Conservation (phyloP, 2,888 invertebrate species). For the Slavum lentiscoides region DNA sequence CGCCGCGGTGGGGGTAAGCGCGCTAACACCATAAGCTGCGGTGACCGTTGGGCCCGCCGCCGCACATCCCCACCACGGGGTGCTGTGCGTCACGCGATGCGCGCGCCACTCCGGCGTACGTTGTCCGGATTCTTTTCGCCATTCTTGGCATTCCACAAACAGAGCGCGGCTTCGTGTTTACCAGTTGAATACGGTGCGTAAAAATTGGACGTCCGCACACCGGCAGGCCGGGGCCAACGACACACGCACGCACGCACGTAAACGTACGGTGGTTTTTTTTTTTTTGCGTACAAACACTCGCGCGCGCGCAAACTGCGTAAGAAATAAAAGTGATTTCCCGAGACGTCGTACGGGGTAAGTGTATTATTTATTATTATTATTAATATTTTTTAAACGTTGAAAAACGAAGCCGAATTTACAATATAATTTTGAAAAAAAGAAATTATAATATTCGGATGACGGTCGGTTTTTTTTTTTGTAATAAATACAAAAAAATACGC, state of each 20-base stretch:
- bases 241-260: constrained; percentile 38
- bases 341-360: not conserved
- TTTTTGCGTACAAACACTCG: too few species aligned
- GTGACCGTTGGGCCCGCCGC: constrained; percentile 41
- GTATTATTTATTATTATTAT: too few species aligned
- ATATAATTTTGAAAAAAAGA: too few species aligned
- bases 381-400: too few species aligned
- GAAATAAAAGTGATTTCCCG: too few species aligned
- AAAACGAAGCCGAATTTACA: too few species aligned
- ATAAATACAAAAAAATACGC: too few species aligned
- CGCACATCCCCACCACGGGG: constrained; percentile 12
- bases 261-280: not conserved
- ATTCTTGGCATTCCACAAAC: constrained; percentile 91
- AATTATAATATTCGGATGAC: too few species aligned
- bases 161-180: constrained; percentile 59
- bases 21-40: constrained; percentile 39
- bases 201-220: constrained; percentile 39
- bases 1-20: constrained; percentile 1
- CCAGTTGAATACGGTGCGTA: constrained; percentile 51
- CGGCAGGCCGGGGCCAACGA: constrained; percentile 40
- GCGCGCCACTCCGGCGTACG: constrained; percentile 68
- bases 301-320: too few species aligned
- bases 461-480: too few species aligned
- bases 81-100: constrained; percentile 76
- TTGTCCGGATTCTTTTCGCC: constrained; percentile 97